Percentiles rank a stretch among this genome's conserved stretches.
Conservation (phyloP, 1,140 invertebrate genomes). For the Plectrocnemia conspersa region DNA sequence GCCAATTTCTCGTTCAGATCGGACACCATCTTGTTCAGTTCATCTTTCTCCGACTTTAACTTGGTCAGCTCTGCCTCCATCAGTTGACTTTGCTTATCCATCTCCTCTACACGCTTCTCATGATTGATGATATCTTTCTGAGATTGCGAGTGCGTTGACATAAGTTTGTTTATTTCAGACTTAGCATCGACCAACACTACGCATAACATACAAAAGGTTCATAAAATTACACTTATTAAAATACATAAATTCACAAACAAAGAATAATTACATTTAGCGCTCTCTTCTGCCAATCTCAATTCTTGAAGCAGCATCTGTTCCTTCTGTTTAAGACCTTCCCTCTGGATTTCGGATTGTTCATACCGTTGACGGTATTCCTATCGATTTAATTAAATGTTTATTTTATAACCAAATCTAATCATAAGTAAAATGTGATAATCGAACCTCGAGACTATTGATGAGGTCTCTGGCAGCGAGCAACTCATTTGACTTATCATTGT, state of each 20-base stretch:
- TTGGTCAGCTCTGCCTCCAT: constrained; percentile 49
- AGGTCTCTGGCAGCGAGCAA: constrained; percentile 49
- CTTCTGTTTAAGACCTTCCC: not conserved
- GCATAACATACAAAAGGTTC: constrained; percentile 7
- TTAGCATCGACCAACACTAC: constrained; percentile 40
- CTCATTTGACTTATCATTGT: constrained; percentile 47
- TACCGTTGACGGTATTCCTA: not conserved
- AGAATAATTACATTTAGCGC: too few relatives aligned
- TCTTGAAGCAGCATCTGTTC: not conserved
- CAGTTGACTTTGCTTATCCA: constrained; percentile 50
- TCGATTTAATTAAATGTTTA: constrained; percentile 1
- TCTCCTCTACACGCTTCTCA: constrained; percentile 50
- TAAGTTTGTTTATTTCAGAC: constrained; percentile 42
- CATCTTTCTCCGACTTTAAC: constrained; percentile 44
- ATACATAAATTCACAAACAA: not conserved
- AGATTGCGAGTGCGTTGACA: constrained; percentile 32
- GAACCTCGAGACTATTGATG: constrained; percentile 56
- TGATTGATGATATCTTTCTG: constrained; percentile 41
- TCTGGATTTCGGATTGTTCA: not conserved
- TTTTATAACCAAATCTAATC: constrained; percentile 6
- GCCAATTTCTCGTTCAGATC: constrained; percentile 28
- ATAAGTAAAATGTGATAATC: not conserved
- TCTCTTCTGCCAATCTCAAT: too few relatives aligned
- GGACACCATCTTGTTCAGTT: constrained; percentile 39
- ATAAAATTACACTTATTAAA: not conserved